Percentiles rank a stretch among this genome's conserved stretches.
phyloP scores from a whole-genome alignment of 1,140 invertebrate genomes.

The Drosophila subobscura region DNA sequence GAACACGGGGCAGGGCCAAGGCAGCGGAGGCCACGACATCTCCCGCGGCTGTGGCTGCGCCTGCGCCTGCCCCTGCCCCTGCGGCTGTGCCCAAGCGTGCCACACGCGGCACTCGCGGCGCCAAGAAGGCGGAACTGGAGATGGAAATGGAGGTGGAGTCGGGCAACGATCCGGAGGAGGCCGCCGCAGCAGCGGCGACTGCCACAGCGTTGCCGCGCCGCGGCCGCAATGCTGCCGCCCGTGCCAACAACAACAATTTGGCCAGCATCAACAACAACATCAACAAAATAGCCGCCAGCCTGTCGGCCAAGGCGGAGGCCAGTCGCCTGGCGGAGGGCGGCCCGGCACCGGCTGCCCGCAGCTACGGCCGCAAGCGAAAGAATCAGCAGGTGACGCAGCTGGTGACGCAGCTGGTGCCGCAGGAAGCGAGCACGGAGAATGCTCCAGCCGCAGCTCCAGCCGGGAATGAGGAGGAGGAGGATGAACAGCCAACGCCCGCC shows the following conservation, averaged over 20 bases:
- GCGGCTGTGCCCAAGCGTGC: constrained; percentile 40
- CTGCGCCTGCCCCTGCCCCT: not conserved
- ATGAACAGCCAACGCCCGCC: constrained; percentile 58
- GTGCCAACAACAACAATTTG: constrained; percentile 65
- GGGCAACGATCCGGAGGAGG: constrained; percentile 14
- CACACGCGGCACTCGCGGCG: constrained; percentile 55
- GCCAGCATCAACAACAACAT: constrained; percentile 75
- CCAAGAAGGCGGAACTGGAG: constrained; percentile 31
- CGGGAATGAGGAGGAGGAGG: constrained; percentile 35
- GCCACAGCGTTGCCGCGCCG: constrained; percentile 36
- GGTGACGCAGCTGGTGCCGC: constrained; percentile 64
- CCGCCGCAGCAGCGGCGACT: not conserved
- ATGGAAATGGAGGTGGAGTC: constrained; percentile 37
- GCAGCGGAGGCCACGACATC: constrained; percentile 27
- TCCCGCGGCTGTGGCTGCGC: not conserved
- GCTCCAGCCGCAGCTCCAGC: not conserved
- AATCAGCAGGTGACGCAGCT: constrained; percentile 76
- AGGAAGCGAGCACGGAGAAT: constrained; percentile 1
- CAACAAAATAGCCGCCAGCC: constrained; percentile 74
- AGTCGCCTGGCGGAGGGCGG: constrained; percentile 48
- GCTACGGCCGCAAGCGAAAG: constrained; percentile 78
- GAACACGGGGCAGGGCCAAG: constrained; percentile 49
- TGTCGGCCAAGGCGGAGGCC: constrained; percentile 76
- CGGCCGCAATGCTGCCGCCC: constrained; percentile 57
- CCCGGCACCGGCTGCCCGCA: constrained; percentile 32